A percentile compares a stretch with the other conserved stretches of the same genome.
Conservation (phyloP, 2,113 vertebrate species). For the Rhinoptilus africanus region DNA sequence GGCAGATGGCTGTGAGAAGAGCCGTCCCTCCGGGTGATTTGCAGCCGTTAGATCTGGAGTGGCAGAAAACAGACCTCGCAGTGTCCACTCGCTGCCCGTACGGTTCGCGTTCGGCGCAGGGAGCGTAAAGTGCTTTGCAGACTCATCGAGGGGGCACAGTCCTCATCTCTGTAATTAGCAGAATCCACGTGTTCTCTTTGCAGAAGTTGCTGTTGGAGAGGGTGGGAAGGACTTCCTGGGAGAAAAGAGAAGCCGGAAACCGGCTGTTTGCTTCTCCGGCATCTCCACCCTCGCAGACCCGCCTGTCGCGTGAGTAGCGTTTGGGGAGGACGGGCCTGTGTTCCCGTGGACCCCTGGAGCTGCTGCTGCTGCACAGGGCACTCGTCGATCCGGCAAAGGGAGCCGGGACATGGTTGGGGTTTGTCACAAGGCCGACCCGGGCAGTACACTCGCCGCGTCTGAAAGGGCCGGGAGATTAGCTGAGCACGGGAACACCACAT, state of each 20-base stretch:
- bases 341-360: not conserved
- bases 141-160: not conserved
- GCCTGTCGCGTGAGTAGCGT: not conserved
- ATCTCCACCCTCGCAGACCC: rapidly evolving
- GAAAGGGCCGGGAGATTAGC: not conserved
- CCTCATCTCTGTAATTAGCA: not conserved
- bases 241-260: not conserved
- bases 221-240: not conserved
- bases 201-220: not conserved
- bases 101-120: rapidly evolving
- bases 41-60: not conserved
- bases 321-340: not conserved
- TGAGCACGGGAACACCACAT: not conserved
- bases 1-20: not conserved
- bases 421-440: not conserved
- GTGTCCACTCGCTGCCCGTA: not conserved
- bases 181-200: not conserved
- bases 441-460: rapidly evolving
- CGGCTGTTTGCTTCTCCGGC: not conserved
- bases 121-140: not conserved
- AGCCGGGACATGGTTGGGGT: rapidly evolving
- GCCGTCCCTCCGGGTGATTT: too few relatives aligned
- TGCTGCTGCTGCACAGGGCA: not conserved
- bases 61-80: not conserved
- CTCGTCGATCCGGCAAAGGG: not conserved